Evolutionary conservation across 2,888 invertebrate genomes (phyloP).

Genomic region (Meloe dianella): DNA sequence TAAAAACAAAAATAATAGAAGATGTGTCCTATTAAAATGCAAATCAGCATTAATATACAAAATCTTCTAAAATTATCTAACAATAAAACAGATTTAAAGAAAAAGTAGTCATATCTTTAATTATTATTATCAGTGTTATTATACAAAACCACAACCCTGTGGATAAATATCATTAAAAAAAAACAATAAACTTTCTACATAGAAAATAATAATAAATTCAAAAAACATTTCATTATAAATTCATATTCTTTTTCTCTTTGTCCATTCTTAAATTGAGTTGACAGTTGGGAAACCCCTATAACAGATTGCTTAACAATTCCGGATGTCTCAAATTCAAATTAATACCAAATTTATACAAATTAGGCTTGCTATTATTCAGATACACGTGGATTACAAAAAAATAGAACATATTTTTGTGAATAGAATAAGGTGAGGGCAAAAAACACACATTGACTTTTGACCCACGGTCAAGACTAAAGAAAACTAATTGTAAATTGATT

Average conservation of each 20-base stretch:
- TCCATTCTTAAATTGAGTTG: not conserved
- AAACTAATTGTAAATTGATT: not conserved
- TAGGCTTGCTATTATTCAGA: too few relatives aligned
- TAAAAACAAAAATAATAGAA: too few relatives aligned
- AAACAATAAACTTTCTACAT: constrained; percentile 8
- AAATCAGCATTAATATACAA: not conserved
- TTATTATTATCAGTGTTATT: too few relatives aligned
- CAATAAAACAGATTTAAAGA: not conserved
- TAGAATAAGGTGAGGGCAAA: too few relatives aligned
- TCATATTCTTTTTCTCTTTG: not conserved
- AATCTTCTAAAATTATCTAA: constrained; percentile 4
- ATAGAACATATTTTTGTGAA: too few relatives aligned
- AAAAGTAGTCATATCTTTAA: not conserved
- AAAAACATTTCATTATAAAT: not conserved
- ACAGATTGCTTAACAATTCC: too few relatives aligned
- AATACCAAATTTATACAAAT: not conserved
- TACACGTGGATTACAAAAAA: too few relatives aligned
- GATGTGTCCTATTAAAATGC: not conserved
- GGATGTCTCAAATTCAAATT: not conserved
- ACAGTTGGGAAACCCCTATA: not conserved
- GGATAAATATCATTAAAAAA: not conserved
- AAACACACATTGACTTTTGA: too few relatives aligned
- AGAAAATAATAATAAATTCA: not conserved
- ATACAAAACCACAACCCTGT: constrained; percentile 2
- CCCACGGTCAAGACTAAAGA: too few relatives aligned